Base-by-base conservation (phyloP, 2,113 vertebrate genomes). In the Alces alces region DNA sequence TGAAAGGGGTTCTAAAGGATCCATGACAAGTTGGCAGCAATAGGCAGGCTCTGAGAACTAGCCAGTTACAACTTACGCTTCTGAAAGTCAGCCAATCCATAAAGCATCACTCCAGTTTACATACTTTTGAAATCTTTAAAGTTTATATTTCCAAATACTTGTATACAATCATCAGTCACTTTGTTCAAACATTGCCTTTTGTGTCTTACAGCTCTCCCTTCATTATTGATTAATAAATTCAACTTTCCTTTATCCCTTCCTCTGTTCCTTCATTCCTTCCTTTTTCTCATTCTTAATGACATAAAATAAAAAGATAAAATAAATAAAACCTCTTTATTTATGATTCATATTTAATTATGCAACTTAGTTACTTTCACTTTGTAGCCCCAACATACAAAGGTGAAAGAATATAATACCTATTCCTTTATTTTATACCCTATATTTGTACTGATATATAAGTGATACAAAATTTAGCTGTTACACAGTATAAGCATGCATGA, bases 51-150 rank as follows among this genome's bases (percentile, higher is more conserved):
- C n/a, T 13, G 64, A 85, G 45, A 87, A 27, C 28, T 52, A 70
- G 43, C 28, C 47, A 61, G 6, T 39, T 43, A 73, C 39, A 90
- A 50, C 1, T 14, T 10, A 21, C 1, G 19, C 23, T 94, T 57
- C 70, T 85, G 45, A 94, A 80, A 85, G 52, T 60, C 82, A 85
- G 64, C 36, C 84, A 96, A 17, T 27, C 19, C 23, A 15, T 15
- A 66, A 45, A 92, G 17, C 52, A 54, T 7, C 52, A 66, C 6
- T 84, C 6, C 9, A 36, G 33, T 33, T n/a, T 57, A 12, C 33
- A 87, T 11, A 57, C 3, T 23, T 39, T 36, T 30, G 25, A 70
- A 66, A 76, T n/a, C 16, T 45, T 70, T 60, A 82, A 21, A 16
- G 60, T 52, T 70, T 5, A 16, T 52, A 27, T 13, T 76, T 60